A percentile compares a stretch with the other conserved stretches of the same genome.
Conservation (phyloP, 2,113 vertebrate genomes). For the Sinosuthora webbiana region DNA sequence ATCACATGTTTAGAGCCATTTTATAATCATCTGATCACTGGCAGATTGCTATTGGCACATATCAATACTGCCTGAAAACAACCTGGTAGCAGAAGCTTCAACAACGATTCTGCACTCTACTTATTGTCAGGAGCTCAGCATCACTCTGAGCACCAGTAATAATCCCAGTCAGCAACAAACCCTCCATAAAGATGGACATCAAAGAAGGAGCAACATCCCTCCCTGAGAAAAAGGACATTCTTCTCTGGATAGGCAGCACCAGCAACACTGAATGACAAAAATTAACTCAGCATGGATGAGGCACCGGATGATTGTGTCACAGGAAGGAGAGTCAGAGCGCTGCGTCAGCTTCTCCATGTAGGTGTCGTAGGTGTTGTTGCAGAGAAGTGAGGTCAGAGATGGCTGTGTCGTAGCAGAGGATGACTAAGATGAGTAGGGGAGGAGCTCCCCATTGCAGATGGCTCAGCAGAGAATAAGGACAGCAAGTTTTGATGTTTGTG, state of each 20-base stretch:
- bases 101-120: not conserved
- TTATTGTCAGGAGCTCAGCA: not conserved
- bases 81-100: not conserved
- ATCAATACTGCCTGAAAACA: not conserved
- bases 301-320: not conserved
- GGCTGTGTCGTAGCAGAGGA: not conserved
- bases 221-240: not conserved
- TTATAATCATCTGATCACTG: not conserved
- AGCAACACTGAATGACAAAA: not conserved
- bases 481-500: not conserved
- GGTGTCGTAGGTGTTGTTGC: not conserved
- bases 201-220: not conserved
- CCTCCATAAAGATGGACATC: not conserved
- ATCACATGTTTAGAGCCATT: not conserved
- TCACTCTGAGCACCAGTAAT: not conserved
- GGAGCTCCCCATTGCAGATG: not conserved
- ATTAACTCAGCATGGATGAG: not conserved
- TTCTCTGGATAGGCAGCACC: not conserved
- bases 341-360: not conserved
- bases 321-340: not conserved
- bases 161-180: not conserved
- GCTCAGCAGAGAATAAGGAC: not conserved
- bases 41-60: not conserved
- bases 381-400: not conserved
- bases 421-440: conserved; percentile 33